Conservation (phyloP, 1,140 invertebrate species). For the Pseudomyrmex cubaensis region DNA sequence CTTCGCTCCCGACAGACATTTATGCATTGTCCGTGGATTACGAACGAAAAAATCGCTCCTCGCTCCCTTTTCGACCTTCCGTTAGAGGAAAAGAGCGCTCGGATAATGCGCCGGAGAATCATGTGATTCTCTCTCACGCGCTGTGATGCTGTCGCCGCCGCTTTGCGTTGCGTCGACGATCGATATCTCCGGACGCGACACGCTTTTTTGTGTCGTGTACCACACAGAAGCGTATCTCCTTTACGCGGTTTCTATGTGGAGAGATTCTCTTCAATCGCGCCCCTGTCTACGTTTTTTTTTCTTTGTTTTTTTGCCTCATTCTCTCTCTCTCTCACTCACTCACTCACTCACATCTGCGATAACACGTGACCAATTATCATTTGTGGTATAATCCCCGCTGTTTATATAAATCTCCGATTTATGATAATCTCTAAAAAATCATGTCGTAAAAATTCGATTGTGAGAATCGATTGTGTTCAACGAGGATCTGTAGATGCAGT, state of each 20-base stretch:
- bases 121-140: slow-evolving; percentile 20
- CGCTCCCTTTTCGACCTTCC: neutral
- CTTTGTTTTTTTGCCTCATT: neutral
- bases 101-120: slow-evolving; percentile 32
- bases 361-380: slow-evolving; percentile 34
- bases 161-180: slow-evolving; percentile 22
- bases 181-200: slow-evolving; percentile 16
- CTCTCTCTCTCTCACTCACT: neutral
- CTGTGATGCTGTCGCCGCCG: neutral
- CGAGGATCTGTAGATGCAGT: neutral
- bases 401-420: slow-evolving; percentile 21
- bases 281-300: neutral
- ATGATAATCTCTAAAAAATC: slow-evolving; percentile 51
- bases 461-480: slow-evolving; percentile 16
- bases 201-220: slow-evolving; percentile 49
- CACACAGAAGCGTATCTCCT: slow-evolving; percentile 33
- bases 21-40: slow-evolving; percentile 54
- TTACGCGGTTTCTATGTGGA: slow-evolving; percentile 40
- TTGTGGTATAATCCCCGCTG: neutral
- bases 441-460: slow-evolving; percentile 25
- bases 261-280: slow-evolving; percentile 40
- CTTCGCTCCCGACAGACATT: slow-evolving; percentile 46
- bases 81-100: neutral
- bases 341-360: neutral
- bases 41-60: slow-evolving; percentile 31